Conservation (phyloP, 1,140 invertebrate species). For the Lanistes nyassanus region DNA sequence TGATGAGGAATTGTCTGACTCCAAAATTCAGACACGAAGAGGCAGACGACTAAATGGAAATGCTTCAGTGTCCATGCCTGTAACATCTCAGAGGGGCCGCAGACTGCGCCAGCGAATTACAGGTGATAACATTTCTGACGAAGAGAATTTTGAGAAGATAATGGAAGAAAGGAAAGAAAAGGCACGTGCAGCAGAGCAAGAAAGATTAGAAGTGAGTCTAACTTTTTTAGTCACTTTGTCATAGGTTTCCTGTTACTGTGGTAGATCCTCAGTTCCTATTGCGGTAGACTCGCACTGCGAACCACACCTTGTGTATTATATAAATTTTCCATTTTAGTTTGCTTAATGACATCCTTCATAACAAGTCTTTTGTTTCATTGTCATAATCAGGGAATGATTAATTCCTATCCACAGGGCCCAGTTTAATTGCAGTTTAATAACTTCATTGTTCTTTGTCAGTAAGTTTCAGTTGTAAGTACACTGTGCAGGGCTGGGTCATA, state of each 20-base stretch:
- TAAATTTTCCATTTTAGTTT: too few relatives aligned
- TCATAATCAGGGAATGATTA: too few relatives aligned
- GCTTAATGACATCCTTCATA: too few relatives aligned
- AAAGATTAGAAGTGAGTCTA: slow-evolving; percentile 37
- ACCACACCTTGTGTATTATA: not conserved
- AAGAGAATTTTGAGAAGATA: slow-evolving; percentile 32
- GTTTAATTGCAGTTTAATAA: too few relatives aligned
- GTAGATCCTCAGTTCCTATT: not conserved
- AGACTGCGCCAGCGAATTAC: slow-evolving; percentile 5
- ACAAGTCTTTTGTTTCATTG: too few relatives aligned
- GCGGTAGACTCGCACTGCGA: not conserved
- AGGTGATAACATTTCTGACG: slow-evolving; percentile 11
- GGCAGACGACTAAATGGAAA: not conserved
- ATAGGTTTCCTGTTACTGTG: not conserved
- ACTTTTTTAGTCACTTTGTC: not conserved
- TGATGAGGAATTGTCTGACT: too few relatives aligned
- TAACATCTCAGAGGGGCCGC: slow-evolving; percentile 8
- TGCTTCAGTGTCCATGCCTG: not conserved
- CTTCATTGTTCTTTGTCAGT: too few relatives aligned
- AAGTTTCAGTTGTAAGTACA: too few relatives aligned
- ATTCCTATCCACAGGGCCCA: too few relatives aligned
- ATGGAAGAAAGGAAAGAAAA: slow-evolving; percentile 33
- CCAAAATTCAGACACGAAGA: slow-evolving; percentile 9
- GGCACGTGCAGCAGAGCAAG: slow-evolving; percentile 32
- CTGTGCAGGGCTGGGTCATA: too few relatives aligned